phyloP scores from a whole-genome alignment of 2,113 vertebrate species.

The Tapirus terrestris region DNA sequence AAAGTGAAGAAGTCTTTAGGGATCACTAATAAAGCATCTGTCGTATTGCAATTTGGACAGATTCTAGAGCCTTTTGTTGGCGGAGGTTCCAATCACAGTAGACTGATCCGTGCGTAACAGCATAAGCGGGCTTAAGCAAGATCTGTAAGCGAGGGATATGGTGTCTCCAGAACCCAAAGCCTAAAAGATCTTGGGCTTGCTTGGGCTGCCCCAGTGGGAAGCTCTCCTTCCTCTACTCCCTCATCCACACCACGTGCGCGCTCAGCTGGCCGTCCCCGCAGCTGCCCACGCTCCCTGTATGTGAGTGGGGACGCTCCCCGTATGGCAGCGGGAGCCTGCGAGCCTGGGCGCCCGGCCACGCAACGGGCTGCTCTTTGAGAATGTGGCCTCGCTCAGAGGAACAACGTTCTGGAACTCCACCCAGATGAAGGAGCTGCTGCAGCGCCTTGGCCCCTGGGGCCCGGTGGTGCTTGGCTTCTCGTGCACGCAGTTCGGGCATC shows the following conservation, averaged over 20 bases:
- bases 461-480: conserved; percentile 94
- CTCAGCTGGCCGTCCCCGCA: background rate
- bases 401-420: conserved; percentile 95
- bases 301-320: conserved; percentile 70
- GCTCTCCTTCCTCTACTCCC: background rate
- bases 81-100: background rate
- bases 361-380: conserved; percentile 94
- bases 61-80: background rate
- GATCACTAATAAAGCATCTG: background rate
- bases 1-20: background rate
- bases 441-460: conserved; percentile 87
- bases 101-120: background rate
- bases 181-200: conserved; percentile 48
- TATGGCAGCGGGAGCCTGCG: conserved; percentile 83
- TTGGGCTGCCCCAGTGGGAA: background rate
- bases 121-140: background rate
- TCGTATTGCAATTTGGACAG: background rate
- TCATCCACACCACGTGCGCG: too few relatives aligned
- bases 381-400: conserved; percentile 97
- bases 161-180: background rate
- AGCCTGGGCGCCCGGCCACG: conserved; percentile 88
- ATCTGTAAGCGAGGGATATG: background rate
- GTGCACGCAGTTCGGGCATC: conserved; percentile 96
- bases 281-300: background rate
- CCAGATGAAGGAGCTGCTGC: conserved; percentile 96